Percentiles rank a stretch among this genome's conserved stretches.
Conservation (phyloP, 2,888 invertebrate species). For the Ligdia adustata region DNA sequence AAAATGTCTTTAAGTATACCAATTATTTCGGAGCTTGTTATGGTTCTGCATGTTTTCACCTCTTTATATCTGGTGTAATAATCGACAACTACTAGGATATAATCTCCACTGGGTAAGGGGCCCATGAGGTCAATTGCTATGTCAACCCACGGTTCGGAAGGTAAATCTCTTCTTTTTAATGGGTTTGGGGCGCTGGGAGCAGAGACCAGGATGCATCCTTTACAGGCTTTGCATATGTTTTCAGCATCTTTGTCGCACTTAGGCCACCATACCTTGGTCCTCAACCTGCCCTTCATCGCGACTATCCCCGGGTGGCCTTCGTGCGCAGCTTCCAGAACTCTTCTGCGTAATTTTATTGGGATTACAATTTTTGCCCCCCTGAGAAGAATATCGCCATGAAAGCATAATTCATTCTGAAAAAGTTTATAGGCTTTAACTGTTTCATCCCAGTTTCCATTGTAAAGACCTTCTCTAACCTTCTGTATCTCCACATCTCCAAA, state of each 20-base stretch:
- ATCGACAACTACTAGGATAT: too few relatives aligned
- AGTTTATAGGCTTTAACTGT: constrained; percentile 31
- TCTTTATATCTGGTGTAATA: too few relatives aligned
- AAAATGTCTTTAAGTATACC: constrained; percentile 31
- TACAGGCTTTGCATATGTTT: constrained; percentile 24
- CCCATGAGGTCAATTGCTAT: constrained; percentile 35
- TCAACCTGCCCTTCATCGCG: constrained; percentile 34
- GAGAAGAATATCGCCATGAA: constrained; percentile 35
- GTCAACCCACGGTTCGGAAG: constrained; percentile 30
- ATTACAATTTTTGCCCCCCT: constrained; percentile 36
- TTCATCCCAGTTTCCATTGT: constrained; percentile 31
- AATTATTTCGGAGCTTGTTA: too few relatives aligned
- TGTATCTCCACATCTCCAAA: constrained; percentile 18
- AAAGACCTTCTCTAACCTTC: constrained; percentile 25
- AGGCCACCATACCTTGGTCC: constrained; percentile 57
- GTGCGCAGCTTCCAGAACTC: constrained; percentile 28
- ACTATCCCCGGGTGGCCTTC: too few relatives aligned
- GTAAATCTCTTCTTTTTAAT: constrained; percentile 24
- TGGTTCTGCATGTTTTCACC: too few relatives aligned
- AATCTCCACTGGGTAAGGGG: constrained; percentile 25
- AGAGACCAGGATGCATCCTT: constrained; percentile 33
- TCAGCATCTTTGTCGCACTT: constrained; percentile 45
- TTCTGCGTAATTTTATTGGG: constrained; percentile 17
- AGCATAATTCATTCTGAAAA: constrained; percentile 45
- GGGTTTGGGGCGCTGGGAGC: constrained; percentile 30